Percentiles rank a stretch among this genome's conserved stretches.
Conservation (phyloP, 2,113 vertebrate genomes). For the Chloebia gouldiae region DNA sequence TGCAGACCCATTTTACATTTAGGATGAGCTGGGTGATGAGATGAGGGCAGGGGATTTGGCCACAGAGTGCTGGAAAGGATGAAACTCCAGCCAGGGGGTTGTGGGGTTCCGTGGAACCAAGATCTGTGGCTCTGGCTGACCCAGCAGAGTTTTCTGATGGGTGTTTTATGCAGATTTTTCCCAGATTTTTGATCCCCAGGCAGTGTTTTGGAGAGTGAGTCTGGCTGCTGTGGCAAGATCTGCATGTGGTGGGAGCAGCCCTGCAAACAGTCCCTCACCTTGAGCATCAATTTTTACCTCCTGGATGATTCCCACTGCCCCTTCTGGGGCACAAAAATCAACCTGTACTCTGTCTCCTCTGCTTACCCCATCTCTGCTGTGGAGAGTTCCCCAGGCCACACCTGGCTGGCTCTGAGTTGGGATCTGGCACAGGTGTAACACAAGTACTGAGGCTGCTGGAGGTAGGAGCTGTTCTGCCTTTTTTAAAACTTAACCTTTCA, state of each 20-base stretch:
- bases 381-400: fast-evolving
- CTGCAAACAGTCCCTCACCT: not conserved
- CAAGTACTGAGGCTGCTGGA: not conserved
- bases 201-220: not conserved
- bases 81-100: not conserved
- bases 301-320: not conserved
- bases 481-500: not conserved
- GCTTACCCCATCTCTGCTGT: not conserved
- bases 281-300: not conserved
- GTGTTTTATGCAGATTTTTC: not conserved
- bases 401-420: not conserved
- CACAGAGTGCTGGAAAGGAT: not conserved
- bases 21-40: not conserved
- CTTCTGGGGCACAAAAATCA: not conserved
- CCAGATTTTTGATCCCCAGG: not conserved
- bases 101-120: fast-evolving
- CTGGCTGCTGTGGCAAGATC: not conserved
- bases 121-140: fast-evolving
- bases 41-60: not conserved
- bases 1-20: not conserved
- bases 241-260: not conserved
- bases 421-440: fast-evolving
- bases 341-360: not conserved
- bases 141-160: not conserved
- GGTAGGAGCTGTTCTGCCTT: not conserved